These are phyloP conservation scores for Celastrina argiolus DNA, from an alignment of 2,888 invertebrate species.

Conservation along the genomic window DNA sequence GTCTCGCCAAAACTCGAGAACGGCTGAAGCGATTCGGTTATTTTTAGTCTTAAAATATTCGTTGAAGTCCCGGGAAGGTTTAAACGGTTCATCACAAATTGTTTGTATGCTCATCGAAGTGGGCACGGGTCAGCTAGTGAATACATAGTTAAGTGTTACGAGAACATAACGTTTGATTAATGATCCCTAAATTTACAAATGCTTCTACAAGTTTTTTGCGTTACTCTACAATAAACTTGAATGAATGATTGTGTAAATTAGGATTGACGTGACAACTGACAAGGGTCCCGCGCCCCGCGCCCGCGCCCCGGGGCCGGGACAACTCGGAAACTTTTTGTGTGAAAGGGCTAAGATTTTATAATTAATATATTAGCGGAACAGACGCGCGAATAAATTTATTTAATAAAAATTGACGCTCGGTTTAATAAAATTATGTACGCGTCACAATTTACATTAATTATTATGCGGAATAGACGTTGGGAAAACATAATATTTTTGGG, in stretches of 20 bases:
- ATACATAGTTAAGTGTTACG: too few species aligned
- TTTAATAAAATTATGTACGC: neutral
- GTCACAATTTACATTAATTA: neutral
- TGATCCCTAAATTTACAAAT: neutral
- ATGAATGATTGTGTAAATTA: slow-evolving; percentile 22
- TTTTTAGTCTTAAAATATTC: too few species aligned
- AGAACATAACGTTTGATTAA: neutral
- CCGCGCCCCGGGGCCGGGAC: slow-evolving; percentile 15
- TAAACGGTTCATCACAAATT: too few species aligned
- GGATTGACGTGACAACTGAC: slow-evolving; percentile 25
- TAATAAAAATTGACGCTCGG: neutral
- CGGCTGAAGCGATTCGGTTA: too few species aligned
- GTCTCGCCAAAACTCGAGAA: too few species aligned
- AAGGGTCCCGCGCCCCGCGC: slow-evolving; percentile 19
- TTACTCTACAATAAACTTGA: slow-evolving; percentile 22
- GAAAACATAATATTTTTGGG: neutral
- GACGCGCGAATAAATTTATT: neutral
- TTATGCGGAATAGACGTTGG: neutral
- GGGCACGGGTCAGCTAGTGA: too few species aligned
- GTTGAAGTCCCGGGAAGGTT: too few species aligned
- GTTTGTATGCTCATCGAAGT: too few species aligned
- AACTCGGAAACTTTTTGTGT: slow-evolving; percentile 4
- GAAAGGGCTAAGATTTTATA: slow-evolving; percentile 20
- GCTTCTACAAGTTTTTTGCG: slow-evolving; percentile 5
- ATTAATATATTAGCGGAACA: slow-evolving; percentile 19